A percentile compares a stretch with the other conserved stretches of the same genome.
These are phyloP conservation scores for Neodiprion virginianus DNA, from an alignment of 1,140 invertebrate species.

Conservation along the genomic window DNA sequence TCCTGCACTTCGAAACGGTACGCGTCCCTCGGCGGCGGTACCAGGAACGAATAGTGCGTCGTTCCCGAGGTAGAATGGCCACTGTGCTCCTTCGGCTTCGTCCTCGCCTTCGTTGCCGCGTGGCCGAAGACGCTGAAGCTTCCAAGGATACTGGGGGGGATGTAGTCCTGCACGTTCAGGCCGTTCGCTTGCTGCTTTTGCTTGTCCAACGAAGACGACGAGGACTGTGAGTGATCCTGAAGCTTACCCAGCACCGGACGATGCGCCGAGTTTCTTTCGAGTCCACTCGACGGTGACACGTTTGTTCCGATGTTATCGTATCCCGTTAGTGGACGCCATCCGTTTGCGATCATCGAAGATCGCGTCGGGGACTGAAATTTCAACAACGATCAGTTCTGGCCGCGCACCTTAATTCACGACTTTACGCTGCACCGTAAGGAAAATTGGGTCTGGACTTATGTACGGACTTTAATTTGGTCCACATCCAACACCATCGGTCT, in stretches of 20 bases:
- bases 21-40: conserved; percentile 51
- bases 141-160: conserved; percentile 57
- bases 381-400: neutral
- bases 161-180: conserved; percentile 42
- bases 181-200: conserved; percentile 30
- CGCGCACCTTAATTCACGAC: neutral
- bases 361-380: conserved; percentile 39
- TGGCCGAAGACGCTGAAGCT: conserved; percentile 59
- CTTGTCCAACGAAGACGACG: conserved; percentile 43
- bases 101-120: conserved; percentile 50
- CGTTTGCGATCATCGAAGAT: conserved; percentile 51
- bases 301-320: conserved; percentile 50
- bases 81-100: conserved; percentile 32
- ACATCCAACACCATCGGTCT: neutral
- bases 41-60: conserved; percentile 51
- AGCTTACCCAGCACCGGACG: conserved; percentile 52
- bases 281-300: conserved; percentile 38
- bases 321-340: conserved; percentile 51
- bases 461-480: neutral
- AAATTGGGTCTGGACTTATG: neutral
- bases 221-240: conserved; percentile 48
- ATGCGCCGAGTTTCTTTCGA: conserved; percentile 39
- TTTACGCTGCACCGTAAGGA: neutral
- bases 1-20: conserved; percentile 46
- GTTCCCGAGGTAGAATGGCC: conserved; percentile 40